Evolutionary conservation across 2,888 invertebrate species (phyloP).

Genomic region (Serripes groenlandicus): DNA sequence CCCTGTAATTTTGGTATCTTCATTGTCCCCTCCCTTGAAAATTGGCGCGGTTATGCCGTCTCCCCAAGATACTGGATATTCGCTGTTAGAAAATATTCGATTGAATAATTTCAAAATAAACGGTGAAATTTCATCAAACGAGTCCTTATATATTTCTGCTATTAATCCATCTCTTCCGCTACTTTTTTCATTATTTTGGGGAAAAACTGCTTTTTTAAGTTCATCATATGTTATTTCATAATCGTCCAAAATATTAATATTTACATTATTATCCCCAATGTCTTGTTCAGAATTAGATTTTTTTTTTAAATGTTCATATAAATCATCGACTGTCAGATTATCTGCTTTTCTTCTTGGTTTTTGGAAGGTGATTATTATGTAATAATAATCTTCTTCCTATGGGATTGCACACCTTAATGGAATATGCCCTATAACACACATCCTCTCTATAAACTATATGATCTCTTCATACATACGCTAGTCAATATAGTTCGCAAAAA

Average conservation of each 20-base stretch:
- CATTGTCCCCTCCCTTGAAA: background rate
- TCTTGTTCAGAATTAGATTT: too few species aligned
- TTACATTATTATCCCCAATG: background rate
- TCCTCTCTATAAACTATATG: too few species aligned
- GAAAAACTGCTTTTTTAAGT: slow-evolving; percentile 8
- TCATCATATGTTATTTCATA: slow-evolving; percentile 16
- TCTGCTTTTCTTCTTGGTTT: background rate
- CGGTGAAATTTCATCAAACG: background rate
- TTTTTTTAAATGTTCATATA: slow-evolving; percentile 7
- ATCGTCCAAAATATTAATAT: too few species aligned
- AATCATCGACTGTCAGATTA: background rate
- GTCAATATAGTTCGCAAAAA: too few species aligned
- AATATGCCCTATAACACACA: too few species aligned
- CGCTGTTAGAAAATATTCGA: background rate
- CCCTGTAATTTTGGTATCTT: too few species aligned
- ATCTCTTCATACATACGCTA: too few species aligned
- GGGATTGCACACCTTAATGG: too few species aligned
- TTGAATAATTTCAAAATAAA: slow-evolving; percentile 21
- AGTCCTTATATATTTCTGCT: background rate
- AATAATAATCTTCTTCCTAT: too few species aligned
- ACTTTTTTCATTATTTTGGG: slow-evolving; percentile 18
- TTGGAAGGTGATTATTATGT: too few species aligned
- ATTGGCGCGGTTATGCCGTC: slow-evolving; percentile 19
- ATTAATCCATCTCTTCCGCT: background rate
- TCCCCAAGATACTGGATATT: slow-evolving; percentile 29